Evolutionary conservation across 2,113 vertebrate species (phyloP).

Genomic region (Cisticola juncidis): DNA sequence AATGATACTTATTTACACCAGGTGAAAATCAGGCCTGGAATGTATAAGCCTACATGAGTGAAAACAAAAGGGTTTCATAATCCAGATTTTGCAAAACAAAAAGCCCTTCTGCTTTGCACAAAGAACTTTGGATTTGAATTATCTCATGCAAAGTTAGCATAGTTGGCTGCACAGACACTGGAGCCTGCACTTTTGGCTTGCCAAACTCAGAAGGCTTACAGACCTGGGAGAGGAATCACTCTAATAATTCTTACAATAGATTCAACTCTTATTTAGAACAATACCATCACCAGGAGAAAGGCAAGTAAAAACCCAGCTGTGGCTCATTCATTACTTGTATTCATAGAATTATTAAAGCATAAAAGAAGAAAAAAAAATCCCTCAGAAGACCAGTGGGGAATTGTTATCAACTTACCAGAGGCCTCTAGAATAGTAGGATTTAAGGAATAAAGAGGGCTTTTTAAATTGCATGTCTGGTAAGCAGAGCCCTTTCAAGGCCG

Average conservation of each 20-base stretch:
- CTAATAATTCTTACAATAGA: neutral
- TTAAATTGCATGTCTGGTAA: slow-evolving; percentile 17
- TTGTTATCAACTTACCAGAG: neutral
- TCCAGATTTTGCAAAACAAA: neutral
- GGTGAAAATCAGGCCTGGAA: neutral
- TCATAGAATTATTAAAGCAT: slow-evolving; percentile 10
- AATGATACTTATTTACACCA: neutral
- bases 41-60: neutral
- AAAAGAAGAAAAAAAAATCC: neutral
- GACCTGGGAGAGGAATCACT: slow-evolving; percentile 3
- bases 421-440: slow-evolving; percentile 8
- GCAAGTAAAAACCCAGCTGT: neutral
- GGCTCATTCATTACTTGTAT: neutral
- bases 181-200: neutral
- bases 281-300: neutral
- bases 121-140: neutral
- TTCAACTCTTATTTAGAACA: neutral
- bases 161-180: neutral
- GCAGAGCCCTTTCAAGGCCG: neutral
- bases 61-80: neutral
- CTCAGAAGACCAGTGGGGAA: neutral
- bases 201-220: neutral
- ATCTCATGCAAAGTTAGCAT: neutral
- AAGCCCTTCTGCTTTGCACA: neutral
- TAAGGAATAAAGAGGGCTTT: slow-evolving; percentile 32